Percentiles rank a stretch among this genome's conserved stretches.
Evolutionary conservation across 1,140 invertebrate genomes (phyloP).

Genomic region (Heterodera carotae): DNA sequence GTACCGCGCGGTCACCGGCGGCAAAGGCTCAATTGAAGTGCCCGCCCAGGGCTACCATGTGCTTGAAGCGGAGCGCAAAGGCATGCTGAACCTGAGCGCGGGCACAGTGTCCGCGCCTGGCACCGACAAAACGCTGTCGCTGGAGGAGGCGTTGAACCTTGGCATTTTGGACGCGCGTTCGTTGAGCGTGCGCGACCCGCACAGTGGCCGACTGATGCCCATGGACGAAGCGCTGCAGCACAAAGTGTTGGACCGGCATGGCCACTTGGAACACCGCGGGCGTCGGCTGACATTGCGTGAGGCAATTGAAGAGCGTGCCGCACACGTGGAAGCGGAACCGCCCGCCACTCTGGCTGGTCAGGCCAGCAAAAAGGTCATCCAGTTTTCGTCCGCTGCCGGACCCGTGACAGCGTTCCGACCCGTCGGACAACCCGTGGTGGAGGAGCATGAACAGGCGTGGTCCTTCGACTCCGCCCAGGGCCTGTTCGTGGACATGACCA

Average conservation of each 20-base stretch:
- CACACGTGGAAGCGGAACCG: slow-evolving; percentile 68
- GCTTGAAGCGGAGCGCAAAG: slow-evolving; percentile 79
- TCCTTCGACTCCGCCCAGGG: slow-evolving; percentile 56
- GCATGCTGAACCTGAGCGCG: slow-evolving; percentile 77
- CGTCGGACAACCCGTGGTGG: slow-evolving; percentile 59
- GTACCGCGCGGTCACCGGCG: slow-evolving; percentile 64
- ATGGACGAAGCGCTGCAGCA: slow-evolving; percentile 81
- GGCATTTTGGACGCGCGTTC: slow-evolving; percentile 77
- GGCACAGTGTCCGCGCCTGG: slow-evolving; percentile 70
- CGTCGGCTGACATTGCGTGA: slow-evolving; percentile 78
- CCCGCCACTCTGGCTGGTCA: slow-evolving; percentile 46
- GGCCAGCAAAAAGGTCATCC: slow-evolving; percentile 61
- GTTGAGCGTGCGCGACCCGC: slow-evolving; percentile 80
- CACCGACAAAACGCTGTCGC: slow-evolving; percentile 71
- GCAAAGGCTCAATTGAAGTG: slow-evolving; percentile 63
- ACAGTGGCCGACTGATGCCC: slow-evolving; percentile 77
- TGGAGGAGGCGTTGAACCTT: slow-evolving; percentile 77
- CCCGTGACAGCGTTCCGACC: slow-evolving; percentile 67
- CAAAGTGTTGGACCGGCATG: slow-evolving; percentile 77
- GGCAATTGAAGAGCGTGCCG: slow-evolving; percentile 77
- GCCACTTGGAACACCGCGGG: slow-evolving; percentile 77
- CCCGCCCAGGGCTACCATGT: slow-evolving; percentile 67
- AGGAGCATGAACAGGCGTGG: slow-evolving; percentile 60
- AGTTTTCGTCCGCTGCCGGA: slow-evolving; percentile 60
- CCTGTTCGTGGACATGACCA: slow-evolving; percentile 64